Conservation (phyloP, 2,113 vertebrate genomes). For the Perognathus longimembris region DNA sequence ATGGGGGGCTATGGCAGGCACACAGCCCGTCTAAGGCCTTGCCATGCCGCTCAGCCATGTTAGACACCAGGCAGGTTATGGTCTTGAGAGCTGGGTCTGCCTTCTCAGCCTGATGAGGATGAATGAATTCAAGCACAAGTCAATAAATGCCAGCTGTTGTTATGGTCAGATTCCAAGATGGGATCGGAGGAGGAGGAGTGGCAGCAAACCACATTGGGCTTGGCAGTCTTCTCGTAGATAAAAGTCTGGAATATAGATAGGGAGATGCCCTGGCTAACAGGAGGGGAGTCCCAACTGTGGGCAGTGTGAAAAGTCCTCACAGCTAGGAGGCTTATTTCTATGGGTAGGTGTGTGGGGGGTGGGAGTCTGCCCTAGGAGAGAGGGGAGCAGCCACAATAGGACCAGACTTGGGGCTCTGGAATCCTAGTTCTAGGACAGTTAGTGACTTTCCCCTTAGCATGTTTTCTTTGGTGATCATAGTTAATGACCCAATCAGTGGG, state of each 20-base stretch:
- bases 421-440: not conserved
- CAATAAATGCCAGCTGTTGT: too few relatives aligned
- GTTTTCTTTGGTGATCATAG: not conserved
- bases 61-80: not conserved
- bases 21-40: accelerated
- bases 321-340: not conserved
- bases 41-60: not conserved
- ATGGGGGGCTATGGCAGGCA: accelerated
- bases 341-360: not conserved
- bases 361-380: not conserved
- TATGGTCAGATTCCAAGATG: not conserved
- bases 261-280: not conserved
- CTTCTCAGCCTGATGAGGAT: not conserved
- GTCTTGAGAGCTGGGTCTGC: not conserved
- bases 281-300: not conserved
- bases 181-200: not conserved
- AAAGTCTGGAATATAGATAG: not conserved
- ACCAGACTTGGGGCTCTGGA: not conserved
- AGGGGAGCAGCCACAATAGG: not conserved
- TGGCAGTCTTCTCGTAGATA: not conserved
- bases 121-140: too few relatives aligned
- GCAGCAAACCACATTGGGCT: not conserved
- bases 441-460: not conserved
- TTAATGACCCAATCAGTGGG: not conserved
- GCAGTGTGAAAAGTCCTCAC: not conserved